A percentile compares a stretch with the other conserved stretches of the same genome.
Evolutionary conservation across 2,797 vertebrate species (phyloP).

Genomic region (Zenarchopterus dispar): DNA sequence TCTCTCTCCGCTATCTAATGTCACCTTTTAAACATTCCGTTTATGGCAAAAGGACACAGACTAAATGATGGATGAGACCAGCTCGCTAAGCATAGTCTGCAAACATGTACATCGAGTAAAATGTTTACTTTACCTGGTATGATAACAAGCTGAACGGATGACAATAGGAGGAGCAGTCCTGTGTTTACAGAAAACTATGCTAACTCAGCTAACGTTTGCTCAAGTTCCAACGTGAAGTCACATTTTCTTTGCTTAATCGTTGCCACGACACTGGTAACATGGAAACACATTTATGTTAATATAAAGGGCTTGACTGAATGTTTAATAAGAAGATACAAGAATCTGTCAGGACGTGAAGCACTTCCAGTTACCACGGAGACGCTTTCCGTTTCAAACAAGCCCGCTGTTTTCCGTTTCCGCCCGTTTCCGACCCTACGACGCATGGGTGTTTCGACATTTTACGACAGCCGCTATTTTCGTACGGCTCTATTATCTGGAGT

Average conservation of each 20-base stretch:
- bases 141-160: neutral
- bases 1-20: too few relatives aligned
- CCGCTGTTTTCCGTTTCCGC: constrained; percentile 76
- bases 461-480: constrained; percentile 2
- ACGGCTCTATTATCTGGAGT: constrained; percentile 36
- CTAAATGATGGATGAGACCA: neutral
- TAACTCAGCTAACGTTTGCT: constrained; percentile 43
- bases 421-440: neutral
- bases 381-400: constrained; percentile 78
- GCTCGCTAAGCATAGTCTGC: neutral
- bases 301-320: rapidly evolving
- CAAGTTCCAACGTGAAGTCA: too few relatives aligned
- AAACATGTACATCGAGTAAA: neutral
- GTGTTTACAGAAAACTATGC: constrained; percentile 4
- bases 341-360: neutral
- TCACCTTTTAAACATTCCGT: too few relatives aligned
- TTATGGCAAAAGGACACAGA: too few relatives aligned
- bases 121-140: constrained; percentile 37
- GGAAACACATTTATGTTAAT: neutral
- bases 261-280: neutral
- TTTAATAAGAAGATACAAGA: neutral
- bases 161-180: neutral
- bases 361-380: constrained; percentile 55
- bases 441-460: neutral
- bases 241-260: neutral